Evolutionary conservation across 2,797 vertebrate species (phyloP), one percentile per base, ranked within the genome.

Genomic region (Coregonus ussuriensis): DNA sequence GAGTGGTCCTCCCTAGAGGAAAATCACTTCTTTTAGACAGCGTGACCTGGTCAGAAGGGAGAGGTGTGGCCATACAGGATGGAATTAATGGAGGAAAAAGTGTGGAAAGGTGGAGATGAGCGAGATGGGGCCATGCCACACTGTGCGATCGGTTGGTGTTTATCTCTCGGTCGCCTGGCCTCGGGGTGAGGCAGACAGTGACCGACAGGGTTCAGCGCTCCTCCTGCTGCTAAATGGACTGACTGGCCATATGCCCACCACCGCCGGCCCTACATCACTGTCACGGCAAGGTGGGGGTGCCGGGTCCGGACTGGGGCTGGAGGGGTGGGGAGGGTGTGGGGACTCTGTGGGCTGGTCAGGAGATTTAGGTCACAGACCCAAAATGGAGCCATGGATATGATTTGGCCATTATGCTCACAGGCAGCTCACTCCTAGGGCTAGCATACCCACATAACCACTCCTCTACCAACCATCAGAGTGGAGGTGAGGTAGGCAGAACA

Each of bases 181-280:
- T 89, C 74, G 81, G 85, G 83, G 87, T 81, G 91, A 87, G 89
- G 88, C 83, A 91, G 90, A 94, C 94, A 94, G 92, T 94, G 93
- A 94, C 93, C 91, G 91, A 94, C 93, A 93, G 92, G 93, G 92
- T 94, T 93, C 93, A 91, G 90, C 86, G 85, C 89, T 89, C 86
- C 83, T 83, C 93, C 94, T 93, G 94, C 94, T 94, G 94, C 83
- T 94, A 94, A 94, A 95, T 95, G 93, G 93, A 92, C 93, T 91
- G 90, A 87, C 90, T 89, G 77, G 92, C 94, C 94, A 95, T 94
- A 95, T 95, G 94, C 93, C 91, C 92, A 86, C 84, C 83, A 88
- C 91, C 89, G 85, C 84, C 83, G 81, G 90, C 91, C 86, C 84
- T 93, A 90, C 87, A 93, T 94, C 93, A 93, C 87, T 91, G 91